phyloP scores from a whole-genome alignment of 2,113 vertebrate genomes.

The Bettongia penicillata region DNA sequence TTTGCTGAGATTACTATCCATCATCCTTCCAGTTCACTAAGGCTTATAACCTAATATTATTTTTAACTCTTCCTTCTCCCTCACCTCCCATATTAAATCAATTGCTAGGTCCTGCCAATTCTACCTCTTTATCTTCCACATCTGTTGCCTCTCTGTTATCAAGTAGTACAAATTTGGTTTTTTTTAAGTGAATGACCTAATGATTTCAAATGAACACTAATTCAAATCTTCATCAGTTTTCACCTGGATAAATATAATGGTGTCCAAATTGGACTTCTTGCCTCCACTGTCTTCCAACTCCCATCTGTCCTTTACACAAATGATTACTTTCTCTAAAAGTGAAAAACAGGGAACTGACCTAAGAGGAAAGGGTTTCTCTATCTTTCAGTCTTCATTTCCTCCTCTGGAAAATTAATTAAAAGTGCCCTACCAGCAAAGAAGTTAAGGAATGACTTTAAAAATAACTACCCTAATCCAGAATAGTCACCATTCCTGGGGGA shows the following conservation, averaged over 20 bases:
- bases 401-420: neutral
- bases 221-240: neutral
- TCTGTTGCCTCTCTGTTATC: neutral
- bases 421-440: neutral
- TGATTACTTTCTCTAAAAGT: neutral
- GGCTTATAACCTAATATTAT: neutral
- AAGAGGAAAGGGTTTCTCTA: neutral
- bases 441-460: neutral
- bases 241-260: neutral
- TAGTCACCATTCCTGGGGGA: neutral
- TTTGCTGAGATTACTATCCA: neutral
- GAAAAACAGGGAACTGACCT: neutral
- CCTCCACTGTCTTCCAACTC: neutral
- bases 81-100: neutral
- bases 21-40: neutral
- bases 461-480: neutral
- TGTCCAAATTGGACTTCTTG: neutral
- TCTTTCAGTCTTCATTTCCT: neutral
- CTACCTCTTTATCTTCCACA: neutral
- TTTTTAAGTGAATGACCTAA: neutral
- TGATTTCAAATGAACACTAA: neutral
- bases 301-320: neutral
- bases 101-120: neutral
- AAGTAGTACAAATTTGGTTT: neutral
- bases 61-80: neutral